Evolutionary conservation across 2,888 invertebrate species (phyloP).

Genomic region (Drosophila rubida): DNA sequence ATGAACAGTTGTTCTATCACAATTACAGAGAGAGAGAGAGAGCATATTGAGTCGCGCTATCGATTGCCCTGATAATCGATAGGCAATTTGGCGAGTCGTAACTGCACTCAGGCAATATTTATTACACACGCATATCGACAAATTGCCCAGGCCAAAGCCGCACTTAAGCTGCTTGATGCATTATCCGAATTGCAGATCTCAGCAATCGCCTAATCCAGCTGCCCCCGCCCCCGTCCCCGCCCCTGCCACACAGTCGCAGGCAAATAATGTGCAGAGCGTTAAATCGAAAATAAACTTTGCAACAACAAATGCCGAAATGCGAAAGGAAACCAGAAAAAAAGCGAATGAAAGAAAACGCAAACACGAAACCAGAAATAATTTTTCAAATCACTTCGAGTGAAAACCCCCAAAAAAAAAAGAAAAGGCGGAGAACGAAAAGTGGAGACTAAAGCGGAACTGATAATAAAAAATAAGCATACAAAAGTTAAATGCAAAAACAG

Average conservation of each 20-base stretch:
- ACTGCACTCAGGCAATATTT: not conserved
- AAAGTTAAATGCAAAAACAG: conserved; percentile 53
- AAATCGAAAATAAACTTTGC: conserved; percentile 67
- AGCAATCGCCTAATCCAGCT: conserved; percentile 9
- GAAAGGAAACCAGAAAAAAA: conserved; percentile 4
- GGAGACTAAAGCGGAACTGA: conserved; percentile 51
- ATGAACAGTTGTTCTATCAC: too few relatives aligned
- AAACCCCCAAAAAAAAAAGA: conserved; percentile 11
- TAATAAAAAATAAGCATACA: conserved; percentile 54
- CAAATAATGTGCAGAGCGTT: conserved; percentile 66
- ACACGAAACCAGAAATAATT: conserved; percentile 48
- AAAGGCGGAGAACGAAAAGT: not conserved
- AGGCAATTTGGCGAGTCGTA: not conserved
- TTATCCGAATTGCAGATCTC: conserved; percentile 35
- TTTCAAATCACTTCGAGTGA: conserved; percentile 64
- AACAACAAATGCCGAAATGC: conserved; percentile 42
- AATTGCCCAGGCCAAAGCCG: conserved; percentile 28
- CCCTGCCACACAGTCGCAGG: conserved; percentile 8
- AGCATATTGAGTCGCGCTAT: too few relatives aligned
- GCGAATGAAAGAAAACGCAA: not conserved
- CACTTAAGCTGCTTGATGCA: conserved; percentile 35
- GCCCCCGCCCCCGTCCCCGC: not conserved
- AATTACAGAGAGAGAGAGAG: too few relatives aligned
- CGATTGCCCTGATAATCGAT: conserved; percentile 2
- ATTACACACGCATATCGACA: conserved; percentile 25